Base-by-base conservation (phyloP, 1,140 invertebrate genomes). In the Caenorhabditis briggsae region DNA sequence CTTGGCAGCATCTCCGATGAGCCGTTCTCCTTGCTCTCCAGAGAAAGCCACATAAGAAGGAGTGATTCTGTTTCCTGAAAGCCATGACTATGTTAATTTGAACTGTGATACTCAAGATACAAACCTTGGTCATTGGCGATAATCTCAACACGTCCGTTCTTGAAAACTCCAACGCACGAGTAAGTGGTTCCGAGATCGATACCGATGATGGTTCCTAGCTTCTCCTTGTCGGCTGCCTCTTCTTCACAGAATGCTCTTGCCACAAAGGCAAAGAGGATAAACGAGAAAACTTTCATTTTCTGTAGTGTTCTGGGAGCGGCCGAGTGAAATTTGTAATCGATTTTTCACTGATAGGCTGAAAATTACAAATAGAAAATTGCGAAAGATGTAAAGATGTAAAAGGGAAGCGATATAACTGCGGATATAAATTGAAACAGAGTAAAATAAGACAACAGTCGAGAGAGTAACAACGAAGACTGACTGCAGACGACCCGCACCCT, bases 131-230 rank as follows among this genome's bases (percentile, higher is more conserved):
- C 96, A 89, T 97, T 97, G 55, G 96, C 95, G 70, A 97, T 97
- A 89, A 97, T 97, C 91, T 97, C 96, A 9, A 97, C 96, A 91
- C 96, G 95, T 41, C 96, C 95, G 91, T 96, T 93, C 88, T 94
- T 93, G 90, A 93, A 94, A 14, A 94, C 93, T 43, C 93, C 94
- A 53, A 94, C 93, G 88, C 91, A 99, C 88, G 97, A 99, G 93
- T 99, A 99, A 74, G 97, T 99, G 86, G 97, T 99, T 93, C 97
- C 97, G 91, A 99, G 95, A 95, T 99, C 97, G 93, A 99, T 99
- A 93, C 97, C 97, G 56, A 92, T 92, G 65, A 91, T 91, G 0
- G 91, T 91, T 84, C 91, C 91, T 82, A 90, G 88, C 59, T 91
- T 89, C 25, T 92, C 91, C 74, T 91, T 90, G 43, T 89, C 84